A percentile compares a stretch with the other conserved stretches of the same genome.
Evolutionary conservation across 2,888 invertebrate genomes (phyloP).

Genomic region (Caenorhabditis sp.): DNA sequence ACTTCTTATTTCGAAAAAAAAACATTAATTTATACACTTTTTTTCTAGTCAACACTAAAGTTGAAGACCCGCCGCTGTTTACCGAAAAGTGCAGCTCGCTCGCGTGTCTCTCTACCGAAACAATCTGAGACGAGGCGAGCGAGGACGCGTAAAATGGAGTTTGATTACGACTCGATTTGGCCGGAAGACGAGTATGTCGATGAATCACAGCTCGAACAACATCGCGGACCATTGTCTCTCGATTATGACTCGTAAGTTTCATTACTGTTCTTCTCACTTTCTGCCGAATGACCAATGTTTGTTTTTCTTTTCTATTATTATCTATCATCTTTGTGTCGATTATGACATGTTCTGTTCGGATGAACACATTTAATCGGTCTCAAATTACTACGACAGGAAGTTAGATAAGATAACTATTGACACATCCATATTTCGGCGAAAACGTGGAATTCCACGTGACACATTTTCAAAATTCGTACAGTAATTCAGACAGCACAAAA

Average conservation of each 20-base stretch:
- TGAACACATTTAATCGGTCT: neutral
- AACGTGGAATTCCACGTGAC: too few relatives aligned
- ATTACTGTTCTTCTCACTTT: neutral
- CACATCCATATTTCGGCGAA: too few relatives aligned
- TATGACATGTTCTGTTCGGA: neutral
- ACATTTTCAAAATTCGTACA: too few relatives aligned
- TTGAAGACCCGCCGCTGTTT: neutral
- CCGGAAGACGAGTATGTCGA: conserved; percentile 42
- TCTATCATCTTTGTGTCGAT: neutral
- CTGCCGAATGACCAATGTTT: neutral
- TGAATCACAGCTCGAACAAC: conserved; percentile 36
- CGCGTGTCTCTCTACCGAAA: neutral
- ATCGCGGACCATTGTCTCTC: conserved; percentile 39
- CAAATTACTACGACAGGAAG: neutral
- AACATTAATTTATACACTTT: neutral
- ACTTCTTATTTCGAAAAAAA: neutral
- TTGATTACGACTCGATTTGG: conserved; percentile 33
- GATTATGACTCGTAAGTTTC: conserved; percentile 54
- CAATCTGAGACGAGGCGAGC: neutral
- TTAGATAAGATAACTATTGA: too few relatives aligned
- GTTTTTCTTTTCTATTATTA: neutral
- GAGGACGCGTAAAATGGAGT: neutral
- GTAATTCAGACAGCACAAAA: too few relatives aligned
- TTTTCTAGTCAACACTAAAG: neutral
- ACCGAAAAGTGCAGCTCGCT: neutral